These are phyloP conservation scores for Leptopilina syphax DNA, from an alignment of 2,888 invertebrate genomes.

Conservation along the genomic window DNA sequence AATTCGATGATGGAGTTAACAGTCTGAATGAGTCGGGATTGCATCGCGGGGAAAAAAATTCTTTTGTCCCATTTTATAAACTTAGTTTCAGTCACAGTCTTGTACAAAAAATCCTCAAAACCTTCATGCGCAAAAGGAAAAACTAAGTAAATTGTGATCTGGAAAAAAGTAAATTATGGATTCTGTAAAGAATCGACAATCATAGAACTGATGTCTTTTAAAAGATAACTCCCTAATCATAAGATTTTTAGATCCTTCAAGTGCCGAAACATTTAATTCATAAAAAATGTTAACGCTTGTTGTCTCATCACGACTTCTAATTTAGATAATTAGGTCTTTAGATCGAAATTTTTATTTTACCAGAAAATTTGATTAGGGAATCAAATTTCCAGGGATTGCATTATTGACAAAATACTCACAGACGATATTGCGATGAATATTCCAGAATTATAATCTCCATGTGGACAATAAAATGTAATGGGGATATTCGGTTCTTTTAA, in stretches of 20 bases:
- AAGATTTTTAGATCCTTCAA: no score
- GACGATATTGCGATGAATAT: slow-evolving; percentile 65
- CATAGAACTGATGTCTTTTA: no score
- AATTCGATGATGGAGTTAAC: slow-evolving; percentile 56
- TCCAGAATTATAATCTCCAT: slow-evolving; percentile 74
- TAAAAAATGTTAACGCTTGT: no score
- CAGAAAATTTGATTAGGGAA: no score
- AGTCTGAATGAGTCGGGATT: slow-evolving; percentile 55
- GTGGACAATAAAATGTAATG: slow-evolving; percentile 76
- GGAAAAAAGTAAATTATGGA: slow-evolving; percentile 48
- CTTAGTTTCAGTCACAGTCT: slow-evolving; percentile 62
- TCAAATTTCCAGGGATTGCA: no score
- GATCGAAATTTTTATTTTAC: no score
- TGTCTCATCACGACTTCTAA: no score
- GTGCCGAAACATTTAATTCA: no score
- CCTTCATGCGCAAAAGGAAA: slow-evolving; percentile 66
- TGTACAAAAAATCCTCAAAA: slow-evolving; percentile 57
- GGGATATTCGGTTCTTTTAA: no score
- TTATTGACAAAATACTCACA: slow-evolving; percentile 38
- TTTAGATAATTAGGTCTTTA: no score
- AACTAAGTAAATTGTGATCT: slow-evolving; percentile 47
- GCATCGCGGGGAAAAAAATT: slow-evolving; percentile 61
- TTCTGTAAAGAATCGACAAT: no score
- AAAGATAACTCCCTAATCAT: no score
- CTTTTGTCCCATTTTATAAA: slow-evolving; percentile 64